Evolutionary conservation across 2,113 vertebrate genomes (phyloP).

Genomic region (Haliaeetus leucogaster): DNA sequence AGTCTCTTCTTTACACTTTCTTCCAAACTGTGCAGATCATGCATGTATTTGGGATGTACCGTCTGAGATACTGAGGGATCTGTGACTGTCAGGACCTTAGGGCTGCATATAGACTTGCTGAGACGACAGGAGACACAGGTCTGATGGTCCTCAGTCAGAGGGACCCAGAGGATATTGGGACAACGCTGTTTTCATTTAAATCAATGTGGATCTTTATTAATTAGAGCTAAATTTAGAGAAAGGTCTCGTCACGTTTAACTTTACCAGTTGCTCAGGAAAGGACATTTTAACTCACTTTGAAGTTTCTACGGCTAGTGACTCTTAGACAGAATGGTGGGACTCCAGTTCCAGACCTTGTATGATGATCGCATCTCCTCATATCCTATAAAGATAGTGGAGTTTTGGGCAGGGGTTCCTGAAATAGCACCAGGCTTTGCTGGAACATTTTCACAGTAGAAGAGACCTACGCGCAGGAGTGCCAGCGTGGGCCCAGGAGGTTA

Average conservation of each 20-base stretch:
- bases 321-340: background rate
- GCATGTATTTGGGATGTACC: background rate
- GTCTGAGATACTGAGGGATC: background rate
- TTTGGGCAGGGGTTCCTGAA: background rate
- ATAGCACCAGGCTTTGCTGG: background rate
- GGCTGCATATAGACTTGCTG: background rate
- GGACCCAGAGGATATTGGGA: background rate
- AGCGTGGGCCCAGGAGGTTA: background rate
- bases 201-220: background rate
- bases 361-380: background rate
- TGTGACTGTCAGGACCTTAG: background rate
- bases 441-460: background rate
- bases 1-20: background rate
- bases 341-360: background rate
- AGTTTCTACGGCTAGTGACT: background rate
- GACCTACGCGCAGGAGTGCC: background rate
- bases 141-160: background rate
- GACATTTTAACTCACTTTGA: background rate
- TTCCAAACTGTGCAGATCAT: background rate
- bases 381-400: background rate
- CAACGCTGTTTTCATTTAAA: background rate
- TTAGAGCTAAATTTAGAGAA: background rate
- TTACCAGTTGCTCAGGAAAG: background rate
- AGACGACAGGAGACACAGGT: background rate
- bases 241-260: background rate